Conservation (phyloP, 92 coral and sea anemone species). For the Nematostella vectensis region DNA sequence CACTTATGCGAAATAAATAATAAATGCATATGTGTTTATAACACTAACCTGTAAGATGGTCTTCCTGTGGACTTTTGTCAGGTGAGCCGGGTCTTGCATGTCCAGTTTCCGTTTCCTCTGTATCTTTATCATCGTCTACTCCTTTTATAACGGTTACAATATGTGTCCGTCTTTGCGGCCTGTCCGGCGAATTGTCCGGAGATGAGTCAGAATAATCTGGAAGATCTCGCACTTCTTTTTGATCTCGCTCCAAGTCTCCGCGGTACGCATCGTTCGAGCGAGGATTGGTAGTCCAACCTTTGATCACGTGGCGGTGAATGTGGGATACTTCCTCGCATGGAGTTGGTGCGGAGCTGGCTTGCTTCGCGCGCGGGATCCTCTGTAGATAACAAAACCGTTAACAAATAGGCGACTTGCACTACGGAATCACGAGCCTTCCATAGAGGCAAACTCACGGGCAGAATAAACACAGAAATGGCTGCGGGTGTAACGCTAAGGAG, state of each 20-base stretch:
- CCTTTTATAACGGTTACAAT: background rate
- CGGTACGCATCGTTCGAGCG: conserved; percentile 61
- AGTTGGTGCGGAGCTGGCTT: conserved; percentile 19
- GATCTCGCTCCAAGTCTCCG: conserved; percentile 8
- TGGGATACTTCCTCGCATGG: conserved; percentile 65
- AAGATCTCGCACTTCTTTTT: conserved; percentile 7
- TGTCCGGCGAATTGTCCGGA: background rate
- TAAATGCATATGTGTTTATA: background rate
- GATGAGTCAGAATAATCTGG: conserved; percentile 19
- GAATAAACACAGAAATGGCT: no score
- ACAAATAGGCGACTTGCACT: background rate
- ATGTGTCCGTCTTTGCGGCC: no score
- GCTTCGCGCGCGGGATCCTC: conserved; percentile 84
- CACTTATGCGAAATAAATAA: background rate
- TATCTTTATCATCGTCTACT: background rate
- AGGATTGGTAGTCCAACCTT: conserved; percentile 96
- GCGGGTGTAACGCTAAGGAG: no score
- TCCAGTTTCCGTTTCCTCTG: background rate
- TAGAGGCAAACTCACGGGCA: no score
- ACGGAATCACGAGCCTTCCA: no score
- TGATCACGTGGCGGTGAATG: conserved; percentile 84
- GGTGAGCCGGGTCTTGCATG: background rate
- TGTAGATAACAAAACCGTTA: conserved; percentile 5
- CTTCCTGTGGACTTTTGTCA: background rate
- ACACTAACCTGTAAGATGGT: background rate